Conservation (phyloP, 2,113 vertebrate species). For the Megaptera novaeangliae region DNA sequence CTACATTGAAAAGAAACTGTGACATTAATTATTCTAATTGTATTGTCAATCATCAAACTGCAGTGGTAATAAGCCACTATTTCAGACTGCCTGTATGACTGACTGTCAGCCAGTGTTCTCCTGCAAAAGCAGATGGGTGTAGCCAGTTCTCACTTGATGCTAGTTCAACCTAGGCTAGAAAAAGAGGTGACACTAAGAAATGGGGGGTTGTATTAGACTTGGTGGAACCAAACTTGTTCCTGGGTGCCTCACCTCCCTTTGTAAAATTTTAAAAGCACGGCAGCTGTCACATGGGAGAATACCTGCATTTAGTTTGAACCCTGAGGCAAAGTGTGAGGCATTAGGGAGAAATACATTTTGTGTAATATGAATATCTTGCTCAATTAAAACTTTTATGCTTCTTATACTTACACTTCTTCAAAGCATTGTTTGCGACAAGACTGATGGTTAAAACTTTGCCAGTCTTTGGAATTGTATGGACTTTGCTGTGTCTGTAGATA, state of each 20-base stretch:
- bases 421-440: neutral
- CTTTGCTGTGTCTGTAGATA: neutral
- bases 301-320: neutral
- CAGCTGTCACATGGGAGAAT: neutral
- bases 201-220: neutral
- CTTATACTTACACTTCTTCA: neutral
- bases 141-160: neutral
- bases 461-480: neutral
- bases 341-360: neutral
- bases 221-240: too few relatives aligned
- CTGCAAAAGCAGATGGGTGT: neutral
- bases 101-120: neutral
- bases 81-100: neutral
- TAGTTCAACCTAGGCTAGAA: neutral
- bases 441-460: neutral
- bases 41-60: neutral
- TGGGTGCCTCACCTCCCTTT: neutral
- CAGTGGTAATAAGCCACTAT: neutral
- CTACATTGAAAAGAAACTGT: neutral
- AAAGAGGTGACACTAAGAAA: neutral
- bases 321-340: neutral
- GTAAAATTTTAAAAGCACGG: neutral
- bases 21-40: neutral
- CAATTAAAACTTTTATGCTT: neutral
- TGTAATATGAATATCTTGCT: neutral